phyloP scores from a whole-genome alignment of 2,797 vertebrate species.

The Hapalemur alaotrensis region DNA sequence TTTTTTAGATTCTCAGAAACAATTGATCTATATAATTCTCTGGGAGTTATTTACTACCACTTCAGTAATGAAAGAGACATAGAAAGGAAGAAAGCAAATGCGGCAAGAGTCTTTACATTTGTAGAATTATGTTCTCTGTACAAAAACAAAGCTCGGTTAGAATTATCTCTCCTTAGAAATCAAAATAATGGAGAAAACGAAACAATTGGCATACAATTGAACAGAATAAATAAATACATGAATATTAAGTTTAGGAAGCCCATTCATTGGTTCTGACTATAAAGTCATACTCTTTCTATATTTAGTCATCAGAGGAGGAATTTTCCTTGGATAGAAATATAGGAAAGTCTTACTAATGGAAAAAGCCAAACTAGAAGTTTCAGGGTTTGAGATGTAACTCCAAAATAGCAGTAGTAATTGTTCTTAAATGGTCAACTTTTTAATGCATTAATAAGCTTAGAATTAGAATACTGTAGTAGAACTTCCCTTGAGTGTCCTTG shows the following conservation, averaged over 20 bases:
- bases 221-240: not conserved
- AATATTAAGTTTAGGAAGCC: not conserved
- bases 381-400: not conserved
- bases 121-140: not conserved
- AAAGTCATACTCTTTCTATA: not conserved
- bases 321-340: slow-evolving; percentile 10
- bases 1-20: not conserved
- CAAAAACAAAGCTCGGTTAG: not conserved
- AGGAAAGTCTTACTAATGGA: not conserved
- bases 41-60: not conserved
- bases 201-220: not conserved
- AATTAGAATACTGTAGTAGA: not conserved
- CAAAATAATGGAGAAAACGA: not conserved
- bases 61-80: not conserved
- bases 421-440: not conserved
- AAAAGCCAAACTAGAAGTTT: not conserved
- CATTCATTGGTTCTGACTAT: not conserved
- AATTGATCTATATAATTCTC: not conserved
- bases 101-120: not conserved
- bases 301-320: not conserved
- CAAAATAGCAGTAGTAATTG: not conserved
- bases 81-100: not conserved
- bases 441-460: slow-evolving; percentile 26
- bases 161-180: slow-evolving; percentile 10
- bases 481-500: slow-evolving; percentile 28